These are phyloP conservation scores for Lithophane socia DNA, from an alignment of 2,888 invertebrate species.

Conservation along the genomic window DNA sequence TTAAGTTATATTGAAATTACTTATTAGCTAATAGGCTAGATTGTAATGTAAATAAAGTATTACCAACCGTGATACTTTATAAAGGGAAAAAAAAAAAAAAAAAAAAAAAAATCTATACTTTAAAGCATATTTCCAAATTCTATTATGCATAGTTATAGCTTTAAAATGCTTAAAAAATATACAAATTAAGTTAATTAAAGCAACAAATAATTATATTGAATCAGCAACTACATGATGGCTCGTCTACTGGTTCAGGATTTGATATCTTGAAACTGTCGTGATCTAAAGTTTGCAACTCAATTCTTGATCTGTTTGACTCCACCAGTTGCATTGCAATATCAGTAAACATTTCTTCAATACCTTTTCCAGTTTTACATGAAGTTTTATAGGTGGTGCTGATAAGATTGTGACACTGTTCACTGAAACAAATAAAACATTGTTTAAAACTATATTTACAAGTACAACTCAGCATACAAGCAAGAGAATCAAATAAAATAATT, in stretches of 20 bases:
- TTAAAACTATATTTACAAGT: background rate
- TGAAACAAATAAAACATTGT: constrained; percentile 77
- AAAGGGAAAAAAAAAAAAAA: too few species aligned
- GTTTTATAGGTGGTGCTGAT: constrained; percentile 97
- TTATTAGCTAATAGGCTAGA: too few species aligned
- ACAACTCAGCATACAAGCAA: background rate
- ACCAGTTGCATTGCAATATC: constrained; percentile 96
- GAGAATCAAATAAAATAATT: constrained; percentile 60
- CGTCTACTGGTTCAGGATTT: constrained; percentile 90
- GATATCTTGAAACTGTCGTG: constrained; percentile 94
- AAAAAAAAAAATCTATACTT: too few species aligned
- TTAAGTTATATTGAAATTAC: too few species aligned
- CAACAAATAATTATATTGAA: constrained; percentile 39
- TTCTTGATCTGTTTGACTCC: constrained; percentile 94
- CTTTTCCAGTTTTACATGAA: constrained; percentile 96
- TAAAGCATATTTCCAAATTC: constrained; percentile 38
- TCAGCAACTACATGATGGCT: constrained; percentile 87
- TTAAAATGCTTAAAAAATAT: constrained; percentile 31
- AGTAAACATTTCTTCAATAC: constrained; percentile 97
- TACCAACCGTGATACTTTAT: too few species aligned
- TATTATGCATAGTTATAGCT: constrained; percentile 34
- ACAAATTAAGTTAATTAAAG: constrained; percentile 53
- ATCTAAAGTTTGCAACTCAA: constrained; percentile 95
- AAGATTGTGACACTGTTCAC: constrained; percentile 97
- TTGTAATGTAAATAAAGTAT: too few species aligned